A percentile compares a stretch with the other conserved stretches of the same genome.
Conservation (phyloP, 1,140 invertebrate genomes). For the Lineus longissimus region DNA sequence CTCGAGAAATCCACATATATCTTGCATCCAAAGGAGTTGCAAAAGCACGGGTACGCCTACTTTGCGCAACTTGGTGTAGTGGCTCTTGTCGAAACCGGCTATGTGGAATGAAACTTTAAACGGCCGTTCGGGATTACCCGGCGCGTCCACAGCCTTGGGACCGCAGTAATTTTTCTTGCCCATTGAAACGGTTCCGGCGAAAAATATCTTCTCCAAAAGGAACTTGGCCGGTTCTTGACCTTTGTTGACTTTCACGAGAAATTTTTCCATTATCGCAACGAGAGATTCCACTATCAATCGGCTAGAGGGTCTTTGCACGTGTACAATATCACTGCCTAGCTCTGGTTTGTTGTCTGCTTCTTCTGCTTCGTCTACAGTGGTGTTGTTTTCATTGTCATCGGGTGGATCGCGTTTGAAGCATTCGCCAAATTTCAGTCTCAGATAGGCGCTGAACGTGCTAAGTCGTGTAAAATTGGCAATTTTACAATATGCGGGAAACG, state of each 20-base stretch:
- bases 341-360: background rate
- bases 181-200: background rate
- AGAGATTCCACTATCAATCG: background rate
- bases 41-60: background rate
- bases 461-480: background rate
- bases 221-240: constrained; percentile 1
- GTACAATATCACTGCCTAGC: background rate
- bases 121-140: background rate
- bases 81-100: background rate
- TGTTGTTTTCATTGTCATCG: background rate
- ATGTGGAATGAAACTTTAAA: background rate
- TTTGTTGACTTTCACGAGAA: constrained; percentile 1
- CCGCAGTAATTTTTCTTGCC: constrained; percentile 1
- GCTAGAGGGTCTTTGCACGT: background rate
- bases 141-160: background rate
- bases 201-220: background rate
- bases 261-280: background rate
- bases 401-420: background rate
- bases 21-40: background rate
- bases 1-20: background rate
- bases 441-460: background rate
- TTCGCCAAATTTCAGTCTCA: background rate
- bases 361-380: too few species aligned
- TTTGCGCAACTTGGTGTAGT: background rate
- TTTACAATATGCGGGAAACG: background rate